Base-by-base conservation (phyloP, 2,888 invertebrate genomes). In the Ditula angustiorana region DNA sequence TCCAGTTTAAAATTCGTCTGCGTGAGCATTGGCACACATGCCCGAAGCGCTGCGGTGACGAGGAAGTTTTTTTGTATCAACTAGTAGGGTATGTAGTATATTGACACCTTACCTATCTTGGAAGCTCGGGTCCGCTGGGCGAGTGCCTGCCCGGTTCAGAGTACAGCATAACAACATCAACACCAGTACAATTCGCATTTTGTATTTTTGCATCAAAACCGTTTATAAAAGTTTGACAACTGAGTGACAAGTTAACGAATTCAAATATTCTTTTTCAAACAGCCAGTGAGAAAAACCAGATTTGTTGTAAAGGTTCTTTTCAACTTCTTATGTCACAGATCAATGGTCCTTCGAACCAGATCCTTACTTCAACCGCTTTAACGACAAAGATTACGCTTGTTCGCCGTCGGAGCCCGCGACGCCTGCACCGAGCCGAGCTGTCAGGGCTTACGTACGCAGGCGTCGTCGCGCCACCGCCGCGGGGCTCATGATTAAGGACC, bases 121-220 rank as follows among this genome's bases (percentile, higher is more conserved):
- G 3, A 26, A 53, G 16, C 47, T 28, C 7, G 13, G 46, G 5
- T 37, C 37, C 1, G 23, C 23, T 5, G 64, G 64, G 4, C 59
- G 53, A n/a, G 52, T 26, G 21, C 50, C 50, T 11, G 44, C 26
- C 23, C 19, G 28, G 46, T 52, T 10, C 5, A 69, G 33, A 24
- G 79, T 63, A 68, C 72, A 70, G 60, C 69, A 72, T 64, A 77
- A 67, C 61, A 81, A 61, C 21, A 78, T 19, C 37, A 79, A 66
- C 47, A 77, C 46, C 28, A 75, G 66, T 69, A 71, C 71, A 71
- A 62, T 72, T 69, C 71, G 79, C 86, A 86, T 86, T 66, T 78
- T 74, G 64, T 64, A 72, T 66, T 60, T 66, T 69, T 61, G 66
- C 64, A 66, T 71, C 67, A 68, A 79, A 76, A 72, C 71, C 50